These are phyloP conservation scores for Melanostoma scalare DNA, from an alignment of 2,888 invertebrate species.

Conservation along the genomic window DNA sequence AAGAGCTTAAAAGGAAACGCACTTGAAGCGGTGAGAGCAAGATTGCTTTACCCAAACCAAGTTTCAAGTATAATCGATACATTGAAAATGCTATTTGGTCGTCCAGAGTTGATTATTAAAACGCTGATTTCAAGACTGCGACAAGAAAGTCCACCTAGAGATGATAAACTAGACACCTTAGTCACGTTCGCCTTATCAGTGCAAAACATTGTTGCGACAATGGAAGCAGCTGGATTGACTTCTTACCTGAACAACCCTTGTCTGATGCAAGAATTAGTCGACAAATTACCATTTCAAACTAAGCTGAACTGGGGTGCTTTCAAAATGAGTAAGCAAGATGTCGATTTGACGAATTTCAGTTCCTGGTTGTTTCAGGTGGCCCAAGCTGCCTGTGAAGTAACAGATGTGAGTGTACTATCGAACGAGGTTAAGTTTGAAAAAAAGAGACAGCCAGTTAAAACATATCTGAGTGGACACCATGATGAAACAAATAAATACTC, in stretches of 20 bases:
- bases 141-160: slow-evolving; percentile 10
- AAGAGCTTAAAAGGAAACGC: slow-evolving; percentile 21
- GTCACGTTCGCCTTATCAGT: slow-evolving; percentile 48
- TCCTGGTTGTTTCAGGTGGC: slow-evolving; percentile 42
- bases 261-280: slow-evolving; percentile 62
- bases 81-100: slow-evolving; percentile 17
- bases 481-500: not conserved
- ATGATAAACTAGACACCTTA: slow-evolving; percentile 13
- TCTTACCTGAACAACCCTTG: slow-evolving; percentile 58
- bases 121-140: not conserved
- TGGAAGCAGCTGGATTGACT: slow-evolving; percentile 51
- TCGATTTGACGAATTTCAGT: slow-evolving; percentile 31
- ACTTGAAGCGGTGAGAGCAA: slow-evolving; percentile 23
- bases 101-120: slow-evolving; percentile 22
- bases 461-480: slow-evolving; percentile 4
- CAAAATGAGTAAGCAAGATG: not conserved
- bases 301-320: slow-evolving; percentile 65
- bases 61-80: slow-evolving; percentile 10
- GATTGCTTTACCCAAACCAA: slow-evolving; percentile 13
- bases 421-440: too few species aligned
- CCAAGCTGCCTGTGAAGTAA: too few species aligned
- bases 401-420: too few species aligned
- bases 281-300: slow-evolving; percentile 60
- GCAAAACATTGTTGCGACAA: slow-evolving; percentile 49
- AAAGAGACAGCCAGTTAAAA: too few species aligned